Base-by-base conservation (phyloP, 1,140 invertebrate species). In the Papilio polyxenes region DNA sequence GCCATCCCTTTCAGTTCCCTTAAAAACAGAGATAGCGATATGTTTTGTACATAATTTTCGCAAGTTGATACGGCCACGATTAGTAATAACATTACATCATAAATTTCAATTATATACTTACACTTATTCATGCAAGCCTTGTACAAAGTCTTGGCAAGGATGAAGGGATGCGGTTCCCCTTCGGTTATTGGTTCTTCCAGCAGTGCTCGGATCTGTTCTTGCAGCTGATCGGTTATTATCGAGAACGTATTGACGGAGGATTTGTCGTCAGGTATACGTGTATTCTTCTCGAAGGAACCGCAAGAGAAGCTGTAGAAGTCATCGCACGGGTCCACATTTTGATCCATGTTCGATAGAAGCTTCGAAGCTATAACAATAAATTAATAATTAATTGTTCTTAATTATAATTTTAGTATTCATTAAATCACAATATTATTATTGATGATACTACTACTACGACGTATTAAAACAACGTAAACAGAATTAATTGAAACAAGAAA, bases 291-390 rank as follows among this genome's bases (percentile, higher is more conserved):
- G 92, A 97, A 98, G 4, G 95, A 95, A 7, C 98, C 97, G 87
- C 97, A 98, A 0, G 97, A 96, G 85, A 98, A 98, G 83, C 96
- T 89, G 90, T 98, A 99, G 92, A 99, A 99, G 90, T 99, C 97
- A 82, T 98, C 96, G 88, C 98, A 99, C 0, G 98, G 98, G 87
- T 98, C 96, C 0, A 97, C 96, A 13, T 93, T 94, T 1, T 94
- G 89, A 85, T 98, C 97, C 96, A 98, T 97, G 86, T 97, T 97
- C 20, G 95, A 92, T 0, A 98, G 91, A 5, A 98, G 95, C 80
- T 95, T 95, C 2, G 97, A 97, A 0, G 97, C 97, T 95, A 88
- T 13, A 91, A 91, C 53, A 84, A 59, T 74, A 81, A 17, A 80
- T 44, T 6, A 0, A 53, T 72, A 59, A 84, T n/a, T 59, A 31